Base-by-base conservation (phyloP, 1,140 invertebrate genomes). In the Drosophila novamexicana region DNA sequence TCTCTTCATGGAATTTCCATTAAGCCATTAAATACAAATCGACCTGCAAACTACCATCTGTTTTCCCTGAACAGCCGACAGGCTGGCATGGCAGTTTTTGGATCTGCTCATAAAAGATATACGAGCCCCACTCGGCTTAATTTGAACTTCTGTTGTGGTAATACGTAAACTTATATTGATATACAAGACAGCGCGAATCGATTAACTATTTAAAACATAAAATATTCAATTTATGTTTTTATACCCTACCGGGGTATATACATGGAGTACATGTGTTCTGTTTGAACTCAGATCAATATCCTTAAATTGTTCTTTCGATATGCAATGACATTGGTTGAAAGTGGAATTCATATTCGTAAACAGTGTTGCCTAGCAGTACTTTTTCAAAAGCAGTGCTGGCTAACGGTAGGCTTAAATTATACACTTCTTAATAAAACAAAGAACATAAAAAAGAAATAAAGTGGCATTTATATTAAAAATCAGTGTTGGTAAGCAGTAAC, bases 1-100 rank as follows among this genome's bases (percentile, higher is more conserved):
- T 50, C 54, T 63, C 58, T 66, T 66, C 70, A 72, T 78, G 40
- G 59, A 63, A 81, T 74, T 73, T 72, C 70, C 70, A 85, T 86
- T 85, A 71, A 71, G 82, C 56, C 37, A 72, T 77, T 85, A 54
- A 62, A 65, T 50, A 75, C 50, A 69, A 76, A 64, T 67, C 62
- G 58, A 65, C 16, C 71, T 50, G 49, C 22, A 44, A 18, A 39
- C 36, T 58, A 45, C 52, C 64, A 74, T 56, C 44, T 77, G 65
- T 54, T 54, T 68, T 42, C 34, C 49, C 45, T 40, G 42, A 52
- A 40, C 42, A 29, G 29, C 18, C 34, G 12, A 12, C 34, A 47
- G 18, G 34, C 39, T 29, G 42, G 36, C 44, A 7, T 50, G 29
- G 44, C 34, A 53, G 5, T 36, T 32, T 34, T 45, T 12, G 12